These are phyloP conservation scores for Acrossocheilus wenchowensis DNA, from an alignment of 2,797 vertebrate genomes.

Conservation along the genomic window DNA sequence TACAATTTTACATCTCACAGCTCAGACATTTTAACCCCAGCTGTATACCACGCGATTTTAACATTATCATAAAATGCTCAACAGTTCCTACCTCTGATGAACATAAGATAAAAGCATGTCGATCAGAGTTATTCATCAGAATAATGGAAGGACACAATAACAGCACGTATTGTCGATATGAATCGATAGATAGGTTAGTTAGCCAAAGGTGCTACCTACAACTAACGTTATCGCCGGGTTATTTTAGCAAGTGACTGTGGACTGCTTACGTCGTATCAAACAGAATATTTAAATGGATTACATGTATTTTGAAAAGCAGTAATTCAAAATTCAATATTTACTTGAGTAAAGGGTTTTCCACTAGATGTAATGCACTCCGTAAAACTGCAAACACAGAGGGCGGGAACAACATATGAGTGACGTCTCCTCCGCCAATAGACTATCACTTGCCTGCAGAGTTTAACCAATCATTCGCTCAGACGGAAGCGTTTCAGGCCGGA, in stretches of 20 bases:
- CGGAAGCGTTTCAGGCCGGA: neutral
- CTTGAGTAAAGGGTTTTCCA: slow-evolving; percentile 40
- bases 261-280: neutral
- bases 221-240: neutral
- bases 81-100: neutral
- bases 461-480: neutral
- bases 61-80: neutral
- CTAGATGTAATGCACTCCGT: slow-evolving; percentile 23
- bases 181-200: neutral
- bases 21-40: neutral
- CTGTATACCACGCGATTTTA: neutral
- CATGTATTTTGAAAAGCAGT: neutral
- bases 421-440: slow-evolving; percentile 33
- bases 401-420: slow-evolving; percentile 2
- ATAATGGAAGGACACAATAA: neutral
- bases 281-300: neutral
- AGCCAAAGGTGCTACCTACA: slow-evolving; percentile 17
- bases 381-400: slow-evolving; percentile 34
- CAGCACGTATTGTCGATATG: neutral
- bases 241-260: neutral
- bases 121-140: neutral
- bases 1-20: neutral
- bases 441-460: neutral
- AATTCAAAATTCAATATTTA: slow-evolving; percentile 21
- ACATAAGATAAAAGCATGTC: neutral